Base-by-base conservation (phyloP, 2,113 vertebrate species). In the Symphodus melops region DNA sequence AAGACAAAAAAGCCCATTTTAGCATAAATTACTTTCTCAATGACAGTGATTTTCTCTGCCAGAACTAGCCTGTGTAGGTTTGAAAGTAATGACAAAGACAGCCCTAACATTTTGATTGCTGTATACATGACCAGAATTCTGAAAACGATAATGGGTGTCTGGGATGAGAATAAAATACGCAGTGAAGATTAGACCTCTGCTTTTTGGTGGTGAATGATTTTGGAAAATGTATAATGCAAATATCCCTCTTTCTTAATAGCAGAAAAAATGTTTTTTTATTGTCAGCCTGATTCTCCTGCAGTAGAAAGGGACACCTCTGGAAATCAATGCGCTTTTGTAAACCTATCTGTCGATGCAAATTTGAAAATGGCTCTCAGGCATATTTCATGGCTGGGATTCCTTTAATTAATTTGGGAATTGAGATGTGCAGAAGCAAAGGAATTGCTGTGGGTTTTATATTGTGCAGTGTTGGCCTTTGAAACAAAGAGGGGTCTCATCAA, bases 371-470 rank as follows among this genome's bases (percentile, higher is more conserved):
- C 83, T 77, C 48, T 37, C 3, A 21, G 66, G 86, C 74, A 65
- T 83, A 75, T 87, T 87, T 86, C 68, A 60, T 61, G 36, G 63
- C 68, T 61, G 44, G 61, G 53, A 13, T 86, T 64, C 65, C 48
- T 85, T 88, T 69, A 64, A 83, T 86, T 89, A 83, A 88, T 87
- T 79, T 60, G 78, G 74, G 78, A 68, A 66, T 79, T 78, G 68
- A 84, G 69, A 63, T 59, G 68, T 76, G 56, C 51, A 39, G 68
- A 33, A 39, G 52, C n/a, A 6, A 5, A 11, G 12, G 11, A 36
- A 46, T 53, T 12, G 42, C 46, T 59, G 42, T 48, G 63, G 21
- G 62, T 39, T 23, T 48, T 39, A 9, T 56, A 19, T 57, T 48
- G 28, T 59, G 46, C 25, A 23, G 20, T 11, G 42, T 52, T 37